phyloP scores from a whole-genome alignment of 2,113 vertebrate genomes.

The Cariama cristata region DNA sequence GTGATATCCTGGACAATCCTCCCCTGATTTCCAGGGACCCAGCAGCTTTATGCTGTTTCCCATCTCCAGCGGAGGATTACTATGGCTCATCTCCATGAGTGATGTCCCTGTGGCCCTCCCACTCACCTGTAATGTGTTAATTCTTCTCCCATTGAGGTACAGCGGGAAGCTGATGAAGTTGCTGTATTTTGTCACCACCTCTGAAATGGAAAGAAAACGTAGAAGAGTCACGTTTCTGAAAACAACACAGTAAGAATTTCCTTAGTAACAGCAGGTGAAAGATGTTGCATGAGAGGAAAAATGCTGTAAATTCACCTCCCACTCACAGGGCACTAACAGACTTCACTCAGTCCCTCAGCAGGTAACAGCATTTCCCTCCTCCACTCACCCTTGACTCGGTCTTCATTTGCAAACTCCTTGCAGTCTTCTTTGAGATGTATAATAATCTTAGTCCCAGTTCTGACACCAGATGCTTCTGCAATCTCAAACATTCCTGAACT shows the following conservation, averaged over 20 bases:
- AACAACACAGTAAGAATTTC: not conserved
- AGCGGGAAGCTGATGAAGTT: constrained; percentile 97
- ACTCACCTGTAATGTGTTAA: constrained; percentile 94
- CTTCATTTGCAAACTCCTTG: constrained; percentile 91
- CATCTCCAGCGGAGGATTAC: not conserved
- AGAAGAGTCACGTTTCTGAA: not conserved
- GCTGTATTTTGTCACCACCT: constrained; percentile 96
- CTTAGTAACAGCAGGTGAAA: not conserved
- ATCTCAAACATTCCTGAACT: constrained; percentile 94
- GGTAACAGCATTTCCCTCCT: not conserved
- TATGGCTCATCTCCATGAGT: not conserved
- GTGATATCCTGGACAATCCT: not conserved
- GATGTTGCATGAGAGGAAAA: not conserved
- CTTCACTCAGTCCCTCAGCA: not conserved
- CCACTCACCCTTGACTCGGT: constrained; percentile 88
- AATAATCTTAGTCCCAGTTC: constrained; percentile 93
- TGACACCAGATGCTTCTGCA: constrained; percentile 90
- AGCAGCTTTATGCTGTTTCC: not conserved
- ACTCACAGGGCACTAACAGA: not conserved
- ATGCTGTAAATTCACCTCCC: not conserved
- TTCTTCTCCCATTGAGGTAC: constrained; percentile 89
- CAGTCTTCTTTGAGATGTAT: constrained; percentile 92
- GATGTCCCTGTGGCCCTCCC: not conserved
- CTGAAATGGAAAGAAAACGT: constrained; percentile 73
- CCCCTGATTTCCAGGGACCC: not conserved